Evolutionary conservation across 30 jellyfish, hydroid and myxozoan genomes (phyloP).

Genomic region (Sanderia malayensis): DNA sequence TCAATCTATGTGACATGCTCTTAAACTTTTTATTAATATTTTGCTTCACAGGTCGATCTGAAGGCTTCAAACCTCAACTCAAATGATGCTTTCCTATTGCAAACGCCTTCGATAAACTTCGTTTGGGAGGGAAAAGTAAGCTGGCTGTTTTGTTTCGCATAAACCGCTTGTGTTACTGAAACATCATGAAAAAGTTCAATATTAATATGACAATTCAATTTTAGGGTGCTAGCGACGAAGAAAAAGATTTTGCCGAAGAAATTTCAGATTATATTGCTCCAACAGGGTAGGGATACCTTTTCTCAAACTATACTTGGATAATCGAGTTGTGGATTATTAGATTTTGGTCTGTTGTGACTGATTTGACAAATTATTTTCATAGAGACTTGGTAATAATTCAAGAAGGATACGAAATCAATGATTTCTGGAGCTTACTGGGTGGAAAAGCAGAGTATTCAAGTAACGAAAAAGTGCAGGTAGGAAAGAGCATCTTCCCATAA

Average conservation of each 20-base stretch:
- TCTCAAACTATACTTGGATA: too few species aligned
- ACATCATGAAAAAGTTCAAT: too few species aligned
- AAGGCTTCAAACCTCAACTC: conserved; percentile 75
- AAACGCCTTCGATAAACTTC: conserved; percentile 26
- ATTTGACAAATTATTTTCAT: too few species aligned
- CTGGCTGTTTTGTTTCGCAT: too few species aligned
- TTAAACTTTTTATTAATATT: conserved; percentile 1
- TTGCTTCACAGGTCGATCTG: conserved; percentile 43
- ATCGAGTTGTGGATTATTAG: too few species aligned
- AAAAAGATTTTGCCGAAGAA: conserved; percentile 66
- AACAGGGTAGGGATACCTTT: conserved; percentile 57
- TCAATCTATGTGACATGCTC: too few species aligned
- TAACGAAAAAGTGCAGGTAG: conserved; percentile 9
- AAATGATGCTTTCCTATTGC: conserved; percentile 66
- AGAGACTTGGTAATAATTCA: conserved; percentile 72
- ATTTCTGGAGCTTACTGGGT: conserved; percentile 74
- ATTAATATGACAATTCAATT: too few species aligned
- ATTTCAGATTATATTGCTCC: conserved; percentile 82
- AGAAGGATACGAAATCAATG: conserved; percentile 80
- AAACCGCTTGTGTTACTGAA: too few species aligned
- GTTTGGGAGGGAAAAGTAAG: conserved; percentile 90
- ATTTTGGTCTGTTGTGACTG: too few species aligned
- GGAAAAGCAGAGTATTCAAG: conserved; percentile 56
- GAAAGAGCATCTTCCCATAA: too few species aligned
- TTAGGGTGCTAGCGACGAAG: conserved; percentile 73